Evolutionary conservation across 1,140 invertebrate species (phyloP), one percentile per base, ranked within the genome.

Genomic region (Bilobella aurantiaca): DNA sequence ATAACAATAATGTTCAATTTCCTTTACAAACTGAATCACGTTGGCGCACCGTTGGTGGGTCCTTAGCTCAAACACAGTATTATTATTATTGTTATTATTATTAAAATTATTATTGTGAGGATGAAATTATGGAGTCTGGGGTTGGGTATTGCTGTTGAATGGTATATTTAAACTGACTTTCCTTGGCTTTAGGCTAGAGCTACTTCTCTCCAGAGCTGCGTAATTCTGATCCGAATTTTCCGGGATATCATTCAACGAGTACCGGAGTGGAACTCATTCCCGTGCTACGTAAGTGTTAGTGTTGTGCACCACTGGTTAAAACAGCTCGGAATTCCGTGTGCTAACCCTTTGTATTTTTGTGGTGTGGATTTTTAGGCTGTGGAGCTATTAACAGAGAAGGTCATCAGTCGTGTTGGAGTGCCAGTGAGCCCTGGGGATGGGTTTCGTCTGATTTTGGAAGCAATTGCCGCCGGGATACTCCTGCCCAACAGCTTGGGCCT

Each of bases 331-430:
- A n/a, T n/a, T n/a, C 14, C 49, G 64, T 67, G 46, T 61, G 64
- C 25, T 29, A 27, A 46, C 21, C 59, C 21, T 65, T 12, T 16
- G 63, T 62, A n/a, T 57, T 29, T 27, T 63, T 8, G 30, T 69
- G 58, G 68, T 73, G n/a, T 53, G 29, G 56, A n/a, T n/a, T n/a
- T n/a, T n/a, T 75, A 95, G 93, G 91, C 93, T 28, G 86, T 98
- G 82, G 95, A 98, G 79, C 78, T 98, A 71, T 79, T 98, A 69
- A 90, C 92, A 67, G 91, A 98, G 78, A 96, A 96, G 78, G 92
- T 95, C 68, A 86, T 97, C 89, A 87, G 72, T 94, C 90, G 30
- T 88, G 89, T 65, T 87, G 87, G 64, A n/a, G 83, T 84, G 53
- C 89, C 88, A 65, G 81, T 97, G 68, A 91, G 89, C 72, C 91